Base-by-base conservation (phyloP, 2,888 invertebrate genomes). In the Muscina levida region DNA sequence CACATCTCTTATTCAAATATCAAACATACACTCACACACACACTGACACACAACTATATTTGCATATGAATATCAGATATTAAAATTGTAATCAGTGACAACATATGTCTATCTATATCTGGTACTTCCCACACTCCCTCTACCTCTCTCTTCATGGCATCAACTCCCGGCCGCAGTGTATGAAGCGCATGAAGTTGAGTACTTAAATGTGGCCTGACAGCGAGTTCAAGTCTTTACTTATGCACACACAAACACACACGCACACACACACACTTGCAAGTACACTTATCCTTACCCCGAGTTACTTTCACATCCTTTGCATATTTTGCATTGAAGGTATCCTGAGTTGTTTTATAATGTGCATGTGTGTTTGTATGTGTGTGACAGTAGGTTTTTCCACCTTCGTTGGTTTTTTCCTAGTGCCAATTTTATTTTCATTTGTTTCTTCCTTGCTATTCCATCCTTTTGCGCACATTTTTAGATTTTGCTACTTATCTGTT, bases 61-160 rank as follows among this genome's bases (percentile, higher is more conserved):
- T n/a, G n/a, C n/a, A n/a, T n/a, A n/a, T n/a, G 31, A 19, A 31
- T 24, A 66, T 51, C 22, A 11, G 42, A 51, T 70, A 73, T 71
- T 66, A 68, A 75, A 72, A 65, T 24, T 68, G 68, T 68, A 75
- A 75, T 79, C 56, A 72, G 72, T 65, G 72, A 65, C 72, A 72
- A 37, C 79, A 75, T 72, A 72, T 74, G 68, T 72, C 73, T 56
- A 22, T 62, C 39, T 62, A 10, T n/a, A n/a, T 46, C 46, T 46
- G 15, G 17, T 17, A 46, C 46, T 46, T 2, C 44, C 46, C 2
- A 17, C 13, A 46, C 1, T n/a, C n/a, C n/a, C n/a, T n/a, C n/a
- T n/a, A n/a, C n/a, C n/a, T n/a, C n/a, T n/a, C n/a, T n/a, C n/a
- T n/a, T n/a, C n/a, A n/a, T n/a, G n/a, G n/a, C n/a, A n/a, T n/a